Evolutionary conservation across 2,797 vertebrate genomes (phyloP), one percentile per base, ranked within the genome.

Genomic region (Acipenser transmontanus): DNA sequence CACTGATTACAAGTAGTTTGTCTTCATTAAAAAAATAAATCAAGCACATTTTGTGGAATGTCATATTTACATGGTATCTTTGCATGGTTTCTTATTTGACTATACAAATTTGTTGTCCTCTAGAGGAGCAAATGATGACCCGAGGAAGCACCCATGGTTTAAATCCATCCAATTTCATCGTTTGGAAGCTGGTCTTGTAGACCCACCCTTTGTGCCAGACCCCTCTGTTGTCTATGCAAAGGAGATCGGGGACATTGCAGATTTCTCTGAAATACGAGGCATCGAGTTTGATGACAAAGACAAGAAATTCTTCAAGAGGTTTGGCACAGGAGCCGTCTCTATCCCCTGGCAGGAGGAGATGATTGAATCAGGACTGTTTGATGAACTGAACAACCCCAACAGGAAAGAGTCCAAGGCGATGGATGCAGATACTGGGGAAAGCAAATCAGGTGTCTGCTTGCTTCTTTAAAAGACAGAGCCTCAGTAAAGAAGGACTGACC

Each of bases 151-250:
- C 0, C 68, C 69, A 59, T 98, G 95, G 91, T 97, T 98, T 84
- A 95, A 94, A 76, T 70, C 73, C 1, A 92, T 98, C 79, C 94
- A 95, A 84, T 98, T 97, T 74, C 85, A 92, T 47, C 87, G 93
- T 70, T 84, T 97, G 81, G 94, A 98, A 77, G 95, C 95, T 0
- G 92, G 93, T 59, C 83, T 96, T 48, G 63, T 95, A 9, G 82
- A 89, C 1, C 92, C 94, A 8, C 93, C 93, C 0, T 97, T 94
- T 89, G 86, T 90, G 70, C 96, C 95, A 77, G 94, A 96, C 76
- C 92, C 96, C 69, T 93, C 91, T 0, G 92, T 95, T 4, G 93
- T 98, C 74, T 98, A 98, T 69, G 95, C 94, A 77, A 97, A 94
- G 81, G 95, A 98, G 77, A 77, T 95, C 0, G 83, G 82, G 64